Evolutionary conservation across 2,888 invertebrate species (phyloP), one percentile per base, ranked within the genome.

Genomic region (Drosophila paucipuncta): DNA sequence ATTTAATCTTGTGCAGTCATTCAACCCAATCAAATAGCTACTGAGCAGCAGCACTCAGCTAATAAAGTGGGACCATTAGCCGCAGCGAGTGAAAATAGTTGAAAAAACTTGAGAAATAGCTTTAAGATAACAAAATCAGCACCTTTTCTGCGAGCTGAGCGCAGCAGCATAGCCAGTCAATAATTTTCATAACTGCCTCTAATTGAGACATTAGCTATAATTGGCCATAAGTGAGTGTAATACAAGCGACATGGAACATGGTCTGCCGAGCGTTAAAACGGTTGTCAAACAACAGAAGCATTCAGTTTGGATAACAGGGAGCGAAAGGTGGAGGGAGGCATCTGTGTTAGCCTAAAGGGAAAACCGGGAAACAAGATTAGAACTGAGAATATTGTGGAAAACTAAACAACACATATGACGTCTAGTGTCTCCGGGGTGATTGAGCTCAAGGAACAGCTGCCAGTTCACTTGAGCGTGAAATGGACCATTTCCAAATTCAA

Each of bases 151-250:
- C 47, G 18, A 76, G 66, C 49, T 52, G 61, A 53, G 58, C 47
- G 9, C 31, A 33, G 64, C 58, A 33, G 33, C 62, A 25, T 0
- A 28, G 61, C 53, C 69, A 77, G 86, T 84, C 89, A 86, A 87
- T 87, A 85, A 87, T 87, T 87, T 87, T 87, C 86, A 87, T 87
- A 87, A 87, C 89, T 88, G 89, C 80, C 82, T 74, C 83, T 87
- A 87, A 87, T 88, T 87, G 87, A 87, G 89, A 83, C 89, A 87
- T 87, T 87, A 88, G 73, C 78, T 71, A 71, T 87, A 87, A 87
- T 87, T 88, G 89, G 77, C 76, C 80, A 73, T 88, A 86, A 87
- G 85, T 86, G 79, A 77, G 82, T 83, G 82, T 74, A 73, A 70
- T 83, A 72, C 85, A 64, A 83, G 78, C 60, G 68, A 72, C 81